Evolutionary conservation across 2,888 invertebrate species (phyloP).

Genomic region (Troilus luridus): DNA sequence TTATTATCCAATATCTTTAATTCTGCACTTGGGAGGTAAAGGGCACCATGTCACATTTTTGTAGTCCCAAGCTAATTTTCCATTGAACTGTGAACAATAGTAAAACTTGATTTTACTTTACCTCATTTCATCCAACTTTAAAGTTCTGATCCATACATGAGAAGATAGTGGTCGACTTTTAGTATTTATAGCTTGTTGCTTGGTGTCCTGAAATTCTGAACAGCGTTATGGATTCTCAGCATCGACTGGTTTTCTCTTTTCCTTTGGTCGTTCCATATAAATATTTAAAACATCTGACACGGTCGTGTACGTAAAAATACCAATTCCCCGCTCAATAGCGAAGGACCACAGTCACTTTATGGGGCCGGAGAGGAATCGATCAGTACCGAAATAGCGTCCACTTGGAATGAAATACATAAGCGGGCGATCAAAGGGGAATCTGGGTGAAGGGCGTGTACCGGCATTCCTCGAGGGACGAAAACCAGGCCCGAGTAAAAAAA

Average conservation of each 20-base stretch:
- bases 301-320: neutral
- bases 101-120: too few species aligned
- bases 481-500: neutral
- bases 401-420: neutral
- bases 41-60: too few species aligned
- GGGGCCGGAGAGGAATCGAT: neutral
- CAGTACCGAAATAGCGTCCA: neutral
- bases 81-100: too few species aligned
- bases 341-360: conserved; percentile 4
- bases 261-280: conserved; percentile 2
- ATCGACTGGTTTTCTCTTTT: neutral
- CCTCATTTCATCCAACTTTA: too few species aligned
- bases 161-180: neutral
- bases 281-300: neutral
- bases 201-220: neutral
- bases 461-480: conserved; percentile 9
- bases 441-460: conserved; percentile 43
- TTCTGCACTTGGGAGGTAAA: too few species aligned
- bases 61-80: too few species aligned
- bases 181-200: neutral
- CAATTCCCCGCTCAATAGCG: neutral
- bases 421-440: conserved; percentile 15
- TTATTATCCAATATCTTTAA: too few species aligned
- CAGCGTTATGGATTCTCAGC: neutral
- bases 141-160: too few species aligned